Evolutionary conservation across 2,797 vertebrate species (phyloP).

Genomic region (Anguilla obscura): DNA sequence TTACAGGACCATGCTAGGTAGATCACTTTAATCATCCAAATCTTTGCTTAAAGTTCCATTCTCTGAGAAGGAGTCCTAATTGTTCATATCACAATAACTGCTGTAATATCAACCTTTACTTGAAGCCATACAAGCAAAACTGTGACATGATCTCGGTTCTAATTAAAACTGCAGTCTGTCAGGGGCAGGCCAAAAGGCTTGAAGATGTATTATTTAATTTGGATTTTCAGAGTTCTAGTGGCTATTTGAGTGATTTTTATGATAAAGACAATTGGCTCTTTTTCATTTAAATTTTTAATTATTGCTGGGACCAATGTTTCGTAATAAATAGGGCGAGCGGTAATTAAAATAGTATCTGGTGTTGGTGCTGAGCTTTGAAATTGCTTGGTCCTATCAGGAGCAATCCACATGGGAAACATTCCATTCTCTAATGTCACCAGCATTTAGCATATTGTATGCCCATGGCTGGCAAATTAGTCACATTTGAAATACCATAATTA

Average conservation of each 20-base stretch:
- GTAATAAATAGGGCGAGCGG: slow-evolving; percentile 43
- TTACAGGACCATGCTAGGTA: background rate
- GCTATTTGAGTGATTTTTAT: slow-evolving; percentile 32
- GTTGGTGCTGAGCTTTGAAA: slow-evolving; percentile 50
- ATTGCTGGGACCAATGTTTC: slow-evolving; percentile 46
- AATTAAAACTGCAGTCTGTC: slow-evolving; percentile 15
- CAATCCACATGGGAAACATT: slow-evolving; percentile 40
- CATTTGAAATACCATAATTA: slow-evolving; percentile 78
- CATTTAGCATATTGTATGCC: slow-evolving; percentile 69
- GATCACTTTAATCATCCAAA: background rate
- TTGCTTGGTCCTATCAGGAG: slow-evolving; percentile 50
- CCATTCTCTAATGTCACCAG: slow-evolving; percentile 47
- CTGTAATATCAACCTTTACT: slow-evolving; percentile 21
- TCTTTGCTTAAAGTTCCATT: slow-evolving; percentile 4
- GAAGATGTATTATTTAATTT: slow-evolving; percentile 49
- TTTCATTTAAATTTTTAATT: slow-evolving; percentile 58
- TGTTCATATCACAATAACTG: slow-evolving; percentile 21
- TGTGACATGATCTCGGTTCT: slow-evolving; percentile 23
- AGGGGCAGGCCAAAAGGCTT: background rate
- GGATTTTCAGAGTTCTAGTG: slow-evolving; percentile 51
- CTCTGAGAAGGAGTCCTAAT: background rate
- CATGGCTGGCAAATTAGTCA: slow-evolving; percentile 74
- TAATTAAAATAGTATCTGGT: slow-evolving; percentile 54
- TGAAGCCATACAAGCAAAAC: slow-evolving; percentile 26
- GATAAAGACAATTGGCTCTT: slow-evolving; percentile 56